phyloP scores from a whole-genome alignment of 2,113 vertebrate genomes.

The Melanostigma gelatinosum region DNA sequence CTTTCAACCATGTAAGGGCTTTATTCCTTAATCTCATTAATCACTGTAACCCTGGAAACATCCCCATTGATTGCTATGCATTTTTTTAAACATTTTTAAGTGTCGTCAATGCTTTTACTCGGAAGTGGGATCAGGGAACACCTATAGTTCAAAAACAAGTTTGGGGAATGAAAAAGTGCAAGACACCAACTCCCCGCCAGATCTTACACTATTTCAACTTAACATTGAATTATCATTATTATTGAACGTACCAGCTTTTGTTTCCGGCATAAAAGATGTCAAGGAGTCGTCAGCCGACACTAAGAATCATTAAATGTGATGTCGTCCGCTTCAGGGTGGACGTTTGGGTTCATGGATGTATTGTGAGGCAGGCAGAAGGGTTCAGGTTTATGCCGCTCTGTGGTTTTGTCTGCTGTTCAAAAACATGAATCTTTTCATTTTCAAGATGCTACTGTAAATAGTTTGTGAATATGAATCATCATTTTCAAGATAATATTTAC shows the following conservation, averaged over 20 bases:
- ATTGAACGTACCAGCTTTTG: conserved; percentile 1
- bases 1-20: conserved; percentile 68
- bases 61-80: conserved; percentile 72
- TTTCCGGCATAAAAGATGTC: background rate
- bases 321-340: conserved; percentile 20
- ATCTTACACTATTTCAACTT: conserved; percentile 5
- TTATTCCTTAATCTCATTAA: conserved; percentile 57
- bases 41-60: conserved; percentile 35
- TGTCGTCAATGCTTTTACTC: conserved; percentile 8
- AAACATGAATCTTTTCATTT: conserved; percentile 33
- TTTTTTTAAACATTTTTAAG: conserved; percentile 42
- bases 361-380: conserved; percentile 34
- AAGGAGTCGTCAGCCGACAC: conserved; percentile 13
- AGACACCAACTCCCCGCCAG: background rate
- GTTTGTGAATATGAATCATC: conserved; percentile 68
- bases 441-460: conserved; percentile 71
- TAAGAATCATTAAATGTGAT: conserved; percentile 32
- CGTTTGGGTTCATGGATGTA: conserved; percentile 43
- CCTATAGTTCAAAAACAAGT: conserved; percentile 3
- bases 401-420: conserved; percentile 41
- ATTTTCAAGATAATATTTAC: conserved; percentile 65
- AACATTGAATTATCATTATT: background rate
- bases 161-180: background rate
- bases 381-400: conserved; percentile 42
- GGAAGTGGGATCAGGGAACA: conserved; percentile 32